Percentiles rank a stretch among this genome's conserved stretches.
Conservation (phyloP, 2,888 invertebrate species). For the Heliconius erato region DNA sequence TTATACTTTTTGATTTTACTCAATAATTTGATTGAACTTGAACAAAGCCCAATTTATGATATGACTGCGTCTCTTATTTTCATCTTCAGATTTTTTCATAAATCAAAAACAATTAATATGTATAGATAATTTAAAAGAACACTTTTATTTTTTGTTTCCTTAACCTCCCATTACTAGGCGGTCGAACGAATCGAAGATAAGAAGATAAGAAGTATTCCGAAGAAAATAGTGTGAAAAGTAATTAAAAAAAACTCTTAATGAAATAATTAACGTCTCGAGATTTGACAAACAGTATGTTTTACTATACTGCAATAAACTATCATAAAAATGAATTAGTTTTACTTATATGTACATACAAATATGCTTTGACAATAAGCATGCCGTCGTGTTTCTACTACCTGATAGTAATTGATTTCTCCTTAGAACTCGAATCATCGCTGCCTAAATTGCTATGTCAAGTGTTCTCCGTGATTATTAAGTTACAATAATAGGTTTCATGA, state of each 20-base stretch:
- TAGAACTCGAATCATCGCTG: neutral
- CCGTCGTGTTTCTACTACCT: neutral
- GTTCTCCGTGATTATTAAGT: too few relatives aligned
- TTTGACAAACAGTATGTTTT: slow-evolving; percentile 51
- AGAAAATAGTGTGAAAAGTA: slow-evolving; percentile 21
- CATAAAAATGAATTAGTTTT: slow-evolving; percentile 41
- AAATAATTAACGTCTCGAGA: slow-evolving; percentile 33
- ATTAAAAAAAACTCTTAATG: slow-evolving; percentile 12
- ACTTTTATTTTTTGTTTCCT: slow-evolving; percentile 55
- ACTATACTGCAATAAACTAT: slow-evolving; percentile 52
- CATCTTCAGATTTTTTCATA: neutral
- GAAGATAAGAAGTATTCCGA: slow-evolving; percentile 66
- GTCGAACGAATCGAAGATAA: slow-evolving; percentile 79
- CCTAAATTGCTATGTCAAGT: too few relatives aligned
- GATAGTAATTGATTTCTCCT: neutral
- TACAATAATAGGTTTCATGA: too few relatives aligned
- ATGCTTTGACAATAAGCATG: neutral
- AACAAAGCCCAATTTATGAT: neutral
- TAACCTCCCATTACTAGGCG: slow-evolving; percentile 75
- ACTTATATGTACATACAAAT: neutral
- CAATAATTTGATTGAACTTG: neutral
- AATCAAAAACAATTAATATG: neutral
- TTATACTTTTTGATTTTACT: neutral
- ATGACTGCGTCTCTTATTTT: neutral
- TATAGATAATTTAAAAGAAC: neutral